A percentile compares a stretch with the other conserved stretches of the same genome.
Conservation (phyloP, 2,113 vertebrate genomes). For the Neogale vison region DNA sequence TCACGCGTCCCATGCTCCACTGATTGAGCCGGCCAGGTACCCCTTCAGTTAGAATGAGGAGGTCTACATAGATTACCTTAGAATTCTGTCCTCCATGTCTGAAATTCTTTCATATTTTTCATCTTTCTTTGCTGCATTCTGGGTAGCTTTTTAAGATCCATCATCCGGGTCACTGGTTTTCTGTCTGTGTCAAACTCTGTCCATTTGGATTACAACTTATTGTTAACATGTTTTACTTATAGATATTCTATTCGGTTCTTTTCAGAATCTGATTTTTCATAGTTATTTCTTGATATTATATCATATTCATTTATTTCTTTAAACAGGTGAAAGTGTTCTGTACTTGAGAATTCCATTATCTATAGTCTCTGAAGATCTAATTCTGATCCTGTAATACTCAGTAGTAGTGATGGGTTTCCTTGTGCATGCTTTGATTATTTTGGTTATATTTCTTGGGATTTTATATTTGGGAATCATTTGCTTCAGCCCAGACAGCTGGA, state of each 20-base stretch:
- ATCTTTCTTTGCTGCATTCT: neutral
- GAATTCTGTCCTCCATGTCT: neutral
- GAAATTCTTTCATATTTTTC: neutral
- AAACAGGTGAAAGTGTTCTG: neutral
- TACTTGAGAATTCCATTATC: neutral
- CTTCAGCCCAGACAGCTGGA: neutral
- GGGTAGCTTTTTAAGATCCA: neutral
- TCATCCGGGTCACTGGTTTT: neutral
- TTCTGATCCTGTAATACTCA: neutral
- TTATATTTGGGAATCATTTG: neutral
- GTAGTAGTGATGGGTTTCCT: neutral
- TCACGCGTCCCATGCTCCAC: neutral
- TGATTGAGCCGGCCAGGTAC: neutral
- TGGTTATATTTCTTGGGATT: conserved; percentile 4
- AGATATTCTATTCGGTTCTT: neutral
- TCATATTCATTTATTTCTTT: neutral
- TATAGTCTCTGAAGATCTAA: neutral
- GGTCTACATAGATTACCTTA: neutral
- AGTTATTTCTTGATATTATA: neutral
- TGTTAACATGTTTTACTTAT: neutral
- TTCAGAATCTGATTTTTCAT: neutral
- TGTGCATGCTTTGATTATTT: neutral
- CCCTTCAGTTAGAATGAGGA: neutral
- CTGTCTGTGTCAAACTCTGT: neutral
- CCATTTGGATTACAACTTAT: neutral